Conservation (phyloP, 2,113 vertebrate species). For the Daboia siamensis region DNA sequence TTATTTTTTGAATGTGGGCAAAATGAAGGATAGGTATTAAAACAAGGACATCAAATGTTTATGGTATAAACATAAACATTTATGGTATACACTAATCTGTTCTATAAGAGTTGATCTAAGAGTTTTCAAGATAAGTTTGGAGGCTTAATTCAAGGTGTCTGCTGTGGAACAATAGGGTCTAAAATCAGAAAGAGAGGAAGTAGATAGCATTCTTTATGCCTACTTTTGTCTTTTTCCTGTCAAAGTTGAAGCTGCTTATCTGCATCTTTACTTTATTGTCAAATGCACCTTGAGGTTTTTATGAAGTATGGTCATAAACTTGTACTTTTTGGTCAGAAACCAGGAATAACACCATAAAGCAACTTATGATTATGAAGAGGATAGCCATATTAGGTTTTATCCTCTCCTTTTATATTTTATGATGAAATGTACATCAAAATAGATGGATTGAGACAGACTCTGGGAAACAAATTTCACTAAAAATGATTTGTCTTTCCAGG, state of each 20-base stretch:
- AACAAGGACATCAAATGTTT: background rate
- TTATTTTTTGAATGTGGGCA: background rate
- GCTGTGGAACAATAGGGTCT: background rate
- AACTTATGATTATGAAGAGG: background rate
- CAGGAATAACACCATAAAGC: background rate
- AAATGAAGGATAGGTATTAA: background rate
- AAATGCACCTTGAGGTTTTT: background rate
- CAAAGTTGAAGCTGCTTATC: slow-evolving; percentile 3
- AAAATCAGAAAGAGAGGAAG: background rate
- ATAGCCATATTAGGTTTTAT: background rate
- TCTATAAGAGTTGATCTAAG: background rate
- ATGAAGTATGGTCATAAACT: background rate
- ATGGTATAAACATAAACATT: background rate
- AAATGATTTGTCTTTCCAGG: background rate
- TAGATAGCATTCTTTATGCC: background rate
- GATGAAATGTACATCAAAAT: slow-evolving; percentile 26
- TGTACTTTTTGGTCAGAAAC: slow-evolving; percentile 8
- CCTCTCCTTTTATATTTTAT: slow-evolving; percentile 12
- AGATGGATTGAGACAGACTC: background rate
- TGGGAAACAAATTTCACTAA: slow-evolving; percentile 15
- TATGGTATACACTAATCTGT: background rate
- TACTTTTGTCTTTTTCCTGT: background rate
- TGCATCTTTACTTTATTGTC: background rate
- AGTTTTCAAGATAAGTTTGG: background rate
- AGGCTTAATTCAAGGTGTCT: background rate